A percentile compares a stretch with the other conserved stretches of the same genome.
phyloP scores from a whole-genome alignment of 2,113 vertebrate species.

The Lagopus leucura region DNA sequence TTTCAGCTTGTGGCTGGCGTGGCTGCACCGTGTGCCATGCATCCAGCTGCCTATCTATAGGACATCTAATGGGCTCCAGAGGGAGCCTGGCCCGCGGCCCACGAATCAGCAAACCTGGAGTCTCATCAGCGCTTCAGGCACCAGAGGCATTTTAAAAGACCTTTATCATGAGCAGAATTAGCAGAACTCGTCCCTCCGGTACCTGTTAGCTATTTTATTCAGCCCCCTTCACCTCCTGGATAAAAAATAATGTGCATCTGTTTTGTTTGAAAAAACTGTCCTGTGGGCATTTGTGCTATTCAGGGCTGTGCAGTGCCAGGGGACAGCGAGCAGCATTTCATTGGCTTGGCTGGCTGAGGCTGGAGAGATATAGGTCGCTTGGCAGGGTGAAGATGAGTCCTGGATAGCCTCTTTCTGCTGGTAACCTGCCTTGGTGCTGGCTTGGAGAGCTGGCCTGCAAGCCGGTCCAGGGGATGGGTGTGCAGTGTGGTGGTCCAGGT shows the following conservation, averaged over 20 bases:
- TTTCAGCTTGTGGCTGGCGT: slow-evolving; percentile 30
- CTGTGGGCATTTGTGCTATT: slow-evolving; percentile 63
- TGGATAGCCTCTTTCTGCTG: not conserved
- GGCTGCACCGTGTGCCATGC: not conserved
- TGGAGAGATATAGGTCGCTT: not conserved
- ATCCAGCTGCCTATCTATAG: slow-evolving; percentile 47
- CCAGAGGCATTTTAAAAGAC: slow-evolving; percentile 66
- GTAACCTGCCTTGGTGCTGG: not conserved
- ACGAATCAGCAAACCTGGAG: slow-evolving; percentile 36
- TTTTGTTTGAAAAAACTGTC: slow-evolving; percentile 53
- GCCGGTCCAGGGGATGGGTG: not conserved
- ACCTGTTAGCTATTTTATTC: slow-evolving; percentile 74
- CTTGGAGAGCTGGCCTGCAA: not conserved
- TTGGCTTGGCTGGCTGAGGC: not conserved
- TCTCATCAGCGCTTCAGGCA: slow-evolving; percentile 62
- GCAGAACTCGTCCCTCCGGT: slow-evolving; percentile 68
- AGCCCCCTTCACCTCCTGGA: slow-evolving; percentile 14
- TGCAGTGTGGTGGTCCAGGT: not conserved
- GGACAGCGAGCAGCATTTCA: not conserved
- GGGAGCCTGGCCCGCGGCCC: slow-evolving; percentile 23
- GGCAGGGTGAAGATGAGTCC: not conserved
- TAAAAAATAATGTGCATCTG: slow-evolving; percentile 22
- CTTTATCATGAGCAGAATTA: slow-evolving; percentile 75
- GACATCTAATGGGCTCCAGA: slow-evolving; percentile 75
- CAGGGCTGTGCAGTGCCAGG: not conserved